A percentile compares a stretch with the other conserved stretches of the same genome.
Evolutionary conservation across 2,113 vertebrate genomes (phyloP).

Genomic region (Zapornia atra): DNA sequence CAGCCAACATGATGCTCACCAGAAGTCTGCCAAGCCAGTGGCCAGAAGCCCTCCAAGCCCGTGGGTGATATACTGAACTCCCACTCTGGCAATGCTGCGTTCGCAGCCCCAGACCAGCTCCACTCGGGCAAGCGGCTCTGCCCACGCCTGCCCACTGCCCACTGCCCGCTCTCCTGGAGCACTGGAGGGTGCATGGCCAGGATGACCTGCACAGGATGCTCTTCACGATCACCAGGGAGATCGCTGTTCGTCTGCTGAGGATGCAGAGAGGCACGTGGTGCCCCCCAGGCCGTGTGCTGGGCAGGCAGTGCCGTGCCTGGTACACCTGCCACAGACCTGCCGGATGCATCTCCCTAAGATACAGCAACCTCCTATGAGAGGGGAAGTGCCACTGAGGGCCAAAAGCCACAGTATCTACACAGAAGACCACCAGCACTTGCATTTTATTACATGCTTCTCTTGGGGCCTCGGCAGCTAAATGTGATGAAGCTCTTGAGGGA

Average conservation of each 20-base stretch:
- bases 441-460: neutral
- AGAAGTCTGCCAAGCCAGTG: neutral
- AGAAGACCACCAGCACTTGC: rapidly evolving
- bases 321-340: too few species aligned
- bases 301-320: neutral
- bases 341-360: neutral
- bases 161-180: too few species aligned
- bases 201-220: neutral
- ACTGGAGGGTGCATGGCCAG: neutral
- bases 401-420: rapidly evolving
- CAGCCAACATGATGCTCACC: too few species aligned
- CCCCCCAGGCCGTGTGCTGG: rapidly evolving
- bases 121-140: rapidly evolving
- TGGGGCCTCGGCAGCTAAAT: neutral
- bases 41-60: neutral
- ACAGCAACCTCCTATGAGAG: neutral
- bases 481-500: rapidly evolving
- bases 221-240: rapidly evolving
- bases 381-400: neutral
- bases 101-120: neutral
- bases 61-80: too few species aligned
- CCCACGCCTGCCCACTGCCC: rapidly evolving
- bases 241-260: neutral
- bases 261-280: neutral
- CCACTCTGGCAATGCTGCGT: neutral